Percentiles rank a stretch among this genome's conserved stretches.
Conservation (phyloP, 1,140 invertebrate genomes). For the Sycophila sp. region DNA sequence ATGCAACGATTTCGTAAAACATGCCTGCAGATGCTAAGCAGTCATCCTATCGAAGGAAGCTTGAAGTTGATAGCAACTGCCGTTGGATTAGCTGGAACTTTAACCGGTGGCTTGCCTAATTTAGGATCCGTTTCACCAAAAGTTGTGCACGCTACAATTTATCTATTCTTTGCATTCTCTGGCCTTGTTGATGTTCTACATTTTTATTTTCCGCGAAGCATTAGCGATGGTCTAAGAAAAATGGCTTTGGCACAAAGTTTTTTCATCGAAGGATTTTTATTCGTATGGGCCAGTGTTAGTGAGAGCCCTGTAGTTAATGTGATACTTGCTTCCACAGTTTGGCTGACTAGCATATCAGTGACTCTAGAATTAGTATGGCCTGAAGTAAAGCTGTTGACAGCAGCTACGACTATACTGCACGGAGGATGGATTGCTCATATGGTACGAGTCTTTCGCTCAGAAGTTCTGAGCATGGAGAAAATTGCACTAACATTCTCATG, state of each 20-base stretch:
- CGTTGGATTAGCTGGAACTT: slow-evolving; percentile 50
- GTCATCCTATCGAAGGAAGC: slow-evolving; percentile 53
- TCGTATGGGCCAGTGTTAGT: slow-evolving; percentile 47
- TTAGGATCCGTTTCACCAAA: slow-evolving; percentile 50
- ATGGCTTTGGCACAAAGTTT: slow-evolving; percentile 60
- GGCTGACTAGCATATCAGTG: slow-evolving; percentile 52
- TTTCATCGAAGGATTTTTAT: slow-evolving; percentile 60
- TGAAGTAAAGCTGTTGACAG: slow-evolving; percentile 55
- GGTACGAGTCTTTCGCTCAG: slow-evolving; percentile 47
- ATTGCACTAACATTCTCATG: slow-evolving; percentile 59
- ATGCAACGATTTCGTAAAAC: slow-evolving; percentile 32
- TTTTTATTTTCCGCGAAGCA: slow-evolving; percentile 58
- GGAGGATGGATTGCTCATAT: slow-evolving; percentile 62
- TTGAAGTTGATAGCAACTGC: slow-evolving; percentile 55
- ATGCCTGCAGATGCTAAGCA: slow-evolving; percentile 45
- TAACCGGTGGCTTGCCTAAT: slow-evolving; percentile 48
- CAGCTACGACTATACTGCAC: slow-evolving; percentile 55
- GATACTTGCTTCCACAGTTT: slow-evolving; percentile 55
- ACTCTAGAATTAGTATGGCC: slow-evolving; percentile 58
- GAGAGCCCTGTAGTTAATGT: slow-evolving; percentile 46
- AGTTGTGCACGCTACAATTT: slow-evolving; percentile 62
- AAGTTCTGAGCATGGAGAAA: slow-evolving; percentile 41
- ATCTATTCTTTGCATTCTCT: slow-evolving; percentile 63
- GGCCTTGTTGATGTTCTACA: slow-evolving; percentile 61
- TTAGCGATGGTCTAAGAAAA: slow-evolving; percentile 55